Conservation (phyloP, 2,888 invertebrate species). For the Diabrotica balteata region DNA sequence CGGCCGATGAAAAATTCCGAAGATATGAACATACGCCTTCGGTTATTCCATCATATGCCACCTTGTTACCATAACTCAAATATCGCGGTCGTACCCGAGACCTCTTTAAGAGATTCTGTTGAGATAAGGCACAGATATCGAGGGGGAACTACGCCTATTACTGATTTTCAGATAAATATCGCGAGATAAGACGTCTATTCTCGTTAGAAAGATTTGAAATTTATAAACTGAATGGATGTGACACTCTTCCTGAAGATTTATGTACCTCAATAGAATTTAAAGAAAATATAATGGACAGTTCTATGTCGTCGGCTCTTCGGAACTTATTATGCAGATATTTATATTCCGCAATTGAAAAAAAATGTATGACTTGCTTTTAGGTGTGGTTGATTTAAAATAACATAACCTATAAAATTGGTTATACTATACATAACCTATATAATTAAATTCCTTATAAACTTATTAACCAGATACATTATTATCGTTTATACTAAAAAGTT, state of each 20-base stretch:
- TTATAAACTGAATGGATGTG: not conserved
- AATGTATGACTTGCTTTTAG: too few species aligned
- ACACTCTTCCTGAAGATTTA: not conserved
- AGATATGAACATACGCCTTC: slow-evolving; percentile 37
- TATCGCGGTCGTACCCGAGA: slow-evolving; percentile 15
- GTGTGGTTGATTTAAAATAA: too few species aligned
- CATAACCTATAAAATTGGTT: too few species aligned
- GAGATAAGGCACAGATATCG: slow-evolving; percentile 20
- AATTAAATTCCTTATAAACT: too few species aligned
- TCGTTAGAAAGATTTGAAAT: slow-evolving; percentile 12
- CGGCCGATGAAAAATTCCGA: slow-evolving; percentile 39
- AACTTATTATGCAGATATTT: too few species aligned
- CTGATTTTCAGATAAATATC: slow-evolving; percentile 28
- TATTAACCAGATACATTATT: too few species aligned
- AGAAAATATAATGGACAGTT: too few species aligned
- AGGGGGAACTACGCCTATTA: slow-evolving; percentile 18
- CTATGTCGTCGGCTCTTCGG: too few species aligned
- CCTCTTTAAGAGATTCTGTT: slow-evolving; percentile 16
- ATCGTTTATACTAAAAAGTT: too few species aligned
- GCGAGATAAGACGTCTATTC: slow-evolving; percentile 16
- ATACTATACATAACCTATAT: too few species aligned
- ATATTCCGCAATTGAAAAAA: too few species aligned
- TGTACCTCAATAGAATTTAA: too few species aligned
- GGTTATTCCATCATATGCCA: slow-evolving; percentile 40
- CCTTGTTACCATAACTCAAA: slow-evolving; percentile 43